Evolutionary conservation across 2,797 vertebrate species (phyloP).

Genomic region (Anolis apletophallus): DNA sequence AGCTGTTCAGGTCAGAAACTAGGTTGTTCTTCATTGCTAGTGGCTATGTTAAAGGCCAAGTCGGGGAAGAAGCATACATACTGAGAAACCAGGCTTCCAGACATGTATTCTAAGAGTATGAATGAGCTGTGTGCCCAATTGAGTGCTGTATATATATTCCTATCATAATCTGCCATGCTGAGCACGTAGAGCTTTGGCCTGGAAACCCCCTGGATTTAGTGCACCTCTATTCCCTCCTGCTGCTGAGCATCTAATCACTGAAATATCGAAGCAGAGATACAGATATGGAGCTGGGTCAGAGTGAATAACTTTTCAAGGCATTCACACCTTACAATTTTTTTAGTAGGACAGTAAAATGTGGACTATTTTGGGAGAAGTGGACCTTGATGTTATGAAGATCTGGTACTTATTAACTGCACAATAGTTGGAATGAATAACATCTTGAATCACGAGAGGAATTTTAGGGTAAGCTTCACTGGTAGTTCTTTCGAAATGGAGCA

Average conservation of each 20-base stretch:
- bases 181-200: too few species aligned
- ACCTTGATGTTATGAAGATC: neutral
- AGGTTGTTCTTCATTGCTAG: neutral
- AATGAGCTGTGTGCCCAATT: neutral
- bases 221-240: neutral
- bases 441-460: conserved; percentile 5
- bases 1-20: neutral
- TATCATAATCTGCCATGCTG: neutral
- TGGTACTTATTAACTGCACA: neutral
- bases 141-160: neutral
- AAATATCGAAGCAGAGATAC: neutral
- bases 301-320: neutral
- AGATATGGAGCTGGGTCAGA: neutral
- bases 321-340: neutral
- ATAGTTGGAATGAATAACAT: neutral
- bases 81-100: neutral
- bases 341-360: neutral
- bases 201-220: neutral
- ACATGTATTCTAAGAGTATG: neutral
- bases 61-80: neutral
- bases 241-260: neutral
- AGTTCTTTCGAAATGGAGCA: conserved; percentile 15
- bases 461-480: conserved; percentile 5
- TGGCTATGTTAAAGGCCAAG: neutral
- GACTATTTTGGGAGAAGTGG: neutral